Percentiles rank a stretch among this genome's conserved stretches.
These are phyloP conservation scores for Oppia nitens DNA, from an alignment of 1,140 invertebrate genomes.

Conservation along the genomic window DNA sequence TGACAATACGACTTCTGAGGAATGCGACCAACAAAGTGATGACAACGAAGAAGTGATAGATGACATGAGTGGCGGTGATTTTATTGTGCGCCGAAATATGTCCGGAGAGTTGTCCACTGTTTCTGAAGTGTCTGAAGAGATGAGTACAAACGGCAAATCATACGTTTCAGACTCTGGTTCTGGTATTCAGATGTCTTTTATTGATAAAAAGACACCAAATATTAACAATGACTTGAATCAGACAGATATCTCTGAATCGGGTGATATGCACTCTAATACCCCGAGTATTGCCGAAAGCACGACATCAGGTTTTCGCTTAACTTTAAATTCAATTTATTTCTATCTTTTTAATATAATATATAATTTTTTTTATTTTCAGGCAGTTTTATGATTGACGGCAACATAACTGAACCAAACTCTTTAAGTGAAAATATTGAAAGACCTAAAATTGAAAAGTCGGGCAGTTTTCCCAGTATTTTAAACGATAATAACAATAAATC, in stretches of 20 bases:
- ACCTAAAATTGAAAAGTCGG: not conserved
- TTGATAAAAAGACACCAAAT: not conserved
- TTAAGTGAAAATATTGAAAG: not conserved
- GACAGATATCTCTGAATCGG: not conserved
- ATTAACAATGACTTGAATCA: not conserved
- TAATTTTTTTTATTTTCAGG: not conserved
- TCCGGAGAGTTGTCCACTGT: constrained; percentile 21
- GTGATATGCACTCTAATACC: not conserved
- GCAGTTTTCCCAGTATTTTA: not conserved
- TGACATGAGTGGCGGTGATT: not conserved
- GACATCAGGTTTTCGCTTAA: not conserved
- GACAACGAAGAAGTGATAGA: not conserved
- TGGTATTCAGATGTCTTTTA: not conserved
- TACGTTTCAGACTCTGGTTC: not conserved
- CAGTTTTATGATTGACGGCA: not conserved
- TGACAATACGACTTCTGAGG: not conserved
- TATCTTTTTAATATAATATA: not conserved
- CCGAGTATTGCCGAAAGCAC: not conserved
- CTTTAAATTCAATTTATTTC: not conserved
- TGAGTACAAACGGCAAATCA: not conserved
- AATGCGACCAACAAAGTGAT: not conserved
- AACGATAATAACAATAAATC: not conserved
- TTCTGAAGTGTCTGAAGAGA: constrained; percentile 23
- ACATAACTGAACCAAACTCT: not conserved
- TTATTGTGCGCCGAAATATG: not conserved